Conservation (phyloP, 2,113 vertebrate species). For the Rhizomys pruinosus region DNA sequence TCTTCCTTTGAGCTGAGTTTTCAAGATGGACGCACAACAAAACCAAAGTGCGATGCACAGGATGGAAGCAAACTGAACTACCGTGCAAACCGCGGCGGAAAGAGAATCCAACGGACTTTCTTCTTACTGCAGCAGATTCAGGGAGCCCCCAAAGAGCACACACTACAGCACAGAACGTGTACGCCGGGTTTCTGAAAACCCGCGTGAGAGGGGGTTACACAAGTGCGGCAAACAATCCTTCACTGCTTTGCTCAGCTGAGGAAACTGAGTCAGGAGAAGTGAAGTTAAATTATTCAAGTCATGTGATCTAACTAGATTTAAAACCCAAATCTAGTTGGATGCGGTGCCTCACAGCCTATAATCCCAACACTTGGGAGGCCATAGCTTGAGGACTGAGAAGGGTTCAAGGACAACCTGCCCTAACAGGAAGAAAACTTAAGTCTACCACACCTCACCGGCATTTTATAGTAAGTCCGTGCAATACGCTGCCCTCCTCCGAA, state of each 20-base stretch:
- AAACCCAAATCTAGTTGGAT: background rate
- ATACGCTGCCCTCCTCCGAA: too few species aligned
- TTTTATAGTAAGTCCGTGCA: too few species aligned
- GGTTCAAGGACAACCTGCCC: background rate
- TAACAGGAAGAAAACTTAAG: background rate
- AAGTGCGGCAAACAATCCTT: background rate
- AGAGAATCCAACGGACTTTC: background rate
- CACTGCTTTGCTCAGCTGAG: background rate
- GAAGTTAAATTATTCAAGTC: constrained; percentile 5
- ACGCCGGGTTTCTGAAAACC: too few species aligned
- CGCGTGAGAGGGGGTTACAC: too few species aligned
- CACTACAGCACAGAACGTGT: too few species aligned
- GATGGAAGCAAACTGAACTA: background rate
- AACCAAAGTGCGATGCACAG: background rate
- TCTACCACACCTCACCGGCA: too few species aligned
- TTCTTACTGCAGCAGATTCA: background rate
- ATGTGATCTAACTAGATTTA: background rate
- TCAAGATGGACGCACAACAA: background rate
- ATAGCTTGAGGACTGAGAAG: background rate
- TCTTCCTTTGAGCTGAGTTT: constrained; percentile 1
- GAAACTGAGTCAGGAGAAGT: background rate
- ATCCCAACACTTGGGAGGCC: background rate
- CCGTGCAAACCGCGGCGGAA: background rate
- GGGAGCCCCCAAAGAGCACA: background rate
- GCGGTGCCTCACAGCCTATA: background rate